Percentiles rank a stretch among this genome's conserved stretches.
phyloP scores from a whole-genome alignment of 2,113 vertebrate genomes.

The Triplophysa tibetana region DNA sequence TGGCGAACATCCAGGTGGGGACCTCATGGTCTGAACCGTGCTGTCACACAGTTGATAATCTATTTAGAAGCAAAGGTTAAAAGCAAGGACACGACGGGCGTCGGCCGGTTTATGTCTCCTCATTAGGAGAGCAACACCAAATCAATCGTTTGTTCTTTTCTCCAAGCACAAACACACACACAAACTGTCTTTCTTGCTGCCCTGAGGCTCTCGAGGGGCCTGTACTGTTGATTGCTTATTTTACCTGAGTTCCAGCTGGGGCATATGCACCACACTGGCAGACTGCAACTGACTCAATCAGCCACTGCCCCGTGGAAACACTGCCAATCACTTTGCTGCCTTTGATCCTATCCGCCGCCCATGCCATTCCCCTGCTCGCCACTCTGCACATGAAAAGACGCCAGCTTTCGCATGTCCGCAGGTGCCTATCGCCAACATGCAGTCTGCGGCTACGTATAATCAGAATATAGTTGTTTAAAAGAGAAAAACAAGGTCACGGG shows the following conservation, averaged over 20 bases:
- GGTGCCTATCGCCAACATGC: conserved; percentile 50
- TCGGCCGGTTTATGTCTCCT: conserved; percentile 61
- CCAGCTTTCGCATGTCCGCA: conserved; percentile 45
- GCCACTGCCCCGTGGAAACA: conserved; percentile 53
- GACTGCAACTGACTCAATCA: conserved; percentile 59
- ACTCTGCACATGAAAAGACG: conserved; percentile 46
- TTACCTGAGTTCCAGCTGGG: conserved; percentile 47
- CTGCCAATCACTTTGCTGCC: conserved; percentile 63
- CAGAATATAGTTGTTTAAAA: conserved; percentile 41
- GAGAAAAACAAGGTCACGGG: conserved; percentile 53
- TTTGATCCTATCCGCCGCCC: conserved; percentile 49
- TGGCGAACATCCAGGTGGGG: conserved; percentile 47
- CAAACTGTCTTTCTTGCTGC: neutral
- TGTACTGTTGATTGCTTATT: conserved; percentile 71
- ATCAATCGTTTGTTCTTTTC: conserved; percentile 41
- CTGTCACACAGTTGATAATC: conserved; percentile 62
- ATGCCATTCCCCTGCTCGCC: conserved; percentile 28
- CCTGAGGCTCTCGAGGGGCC: conserved; percentile 41
- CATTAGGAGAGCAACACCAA: conserved; percentile 68
- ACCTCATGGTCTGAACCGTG: conserved; percentile 33
- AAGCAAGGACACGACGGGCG: conserved; percentile 66
- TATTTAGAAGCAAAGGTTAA: conserved; percentile 75
- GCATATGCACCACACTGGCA: conserved; percentile 52
- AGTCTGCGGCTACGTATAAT: conserved; percentile 43
- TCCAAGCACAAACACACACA: neutral